Percentiles rank a stretch among this genome's conserved stretches.
Conservation (phyloP, 2,113 vertebrate genomes). For the Chelonoidis abingdonii region DNA sequence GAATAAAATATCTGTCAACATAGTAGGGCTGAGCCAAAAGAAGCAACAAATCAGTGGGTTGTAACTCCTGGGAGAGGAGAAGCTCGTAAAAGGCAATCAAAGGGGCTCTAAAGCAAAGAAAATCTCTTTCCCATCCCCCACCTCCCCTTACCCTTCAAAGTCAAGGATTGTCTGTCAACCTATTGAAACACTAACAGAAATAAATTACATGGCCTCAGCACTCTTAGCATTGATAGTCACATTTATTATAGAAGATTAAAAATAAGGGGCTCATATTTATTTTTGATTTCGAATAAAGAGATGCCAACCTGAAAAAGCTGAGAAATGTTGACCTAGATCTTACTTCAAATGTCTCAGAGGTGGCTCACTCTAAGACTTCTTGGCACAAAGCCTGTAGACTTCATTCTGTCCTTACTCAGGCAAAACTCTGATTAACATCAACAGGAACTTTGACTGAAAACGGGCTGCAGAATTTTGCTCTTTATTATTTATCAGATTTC, state of each 20-base stretch:
- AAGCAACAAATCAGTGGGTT: not conserved
- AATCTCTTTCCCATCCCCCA: not conserved
- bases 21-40: not conserved
- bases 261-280: not conserved
- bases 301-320: not conserved
- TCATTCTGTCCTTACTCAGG: not conserved
- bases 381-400: not conserved
- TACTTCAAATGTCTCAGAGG: not conserved
- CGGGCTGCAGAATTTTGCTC: constrained; percentile 22
- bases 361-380: not conserved
- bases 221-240: not conserved
- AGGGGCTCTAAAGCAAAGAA: not conserved
- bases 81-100: not conserved
- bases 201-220: not conserved
- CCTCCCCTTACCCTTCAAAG: not conserved
- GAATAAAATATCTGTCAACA: not conserved
- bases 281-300: not conserved
- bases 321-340: not conserved
- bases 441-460: not conserved
- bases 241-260: not conserved
- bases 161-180: not conserved
- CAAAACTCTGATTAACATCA: constrained; percentile 1
- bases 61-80: not conserved
- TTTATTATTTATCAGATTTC: constrained; percentile 25
- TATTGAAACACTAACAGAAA: not conserved